Evolutionary conservation across 2,797 vertebrate genomes (phyloP), one percentile per base, ranked within the genome.

Genomic region (Limnodromus scolopaceus): DNA sequence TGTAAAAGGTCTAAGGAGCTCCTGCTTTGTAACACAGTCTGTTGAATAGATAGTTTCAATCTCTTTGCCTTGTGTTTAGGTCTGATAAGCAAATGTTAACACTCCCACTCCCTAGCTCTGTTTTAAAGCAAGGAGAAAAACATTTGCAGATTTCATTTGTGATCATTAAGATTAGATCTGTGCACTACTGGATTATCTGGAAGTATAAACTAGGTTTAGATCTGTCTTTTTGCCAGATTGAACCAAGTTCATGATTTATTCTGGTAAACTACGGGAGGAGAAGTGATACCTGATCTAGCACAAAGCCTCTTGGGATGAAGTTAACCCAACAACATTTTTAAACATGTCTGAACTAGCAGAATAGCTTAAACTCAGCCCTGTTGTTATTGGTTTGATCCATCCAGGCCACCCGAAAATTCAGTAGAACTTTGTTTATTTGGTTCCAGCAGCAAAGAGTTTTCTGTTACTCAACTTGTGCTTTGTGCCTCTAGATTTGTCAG

Each of bases 11-110:
- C 27, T 48, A 10, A 82, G 58, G 28, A 58, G 43, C 66, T 77
- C 30, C 25, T 65, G 54, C 72, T 58, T 83, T 65, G 23, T 69
- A 63, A 34, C 20, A n/a, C 41, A 48, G 65, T 53, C 54, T 71
- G 34, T 51, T 72, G 65, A 68, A 69, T 23, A 23, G 45, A 45
- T 28, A 66, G 36, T 61, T 93, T 65, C 79, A 54, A 60, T 55
- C 49, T 61, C 66, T 75, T 51, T 84, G 66, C 70, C 30, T 61
- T 46, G 38, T 61, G 17, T 41, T 83, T 83, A 61, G 41, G 30
- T 69, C 64, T 89, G 64, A 82, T 92, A 92, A 71, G 58, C 76
- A 83, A 83, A 88, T 94, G 49, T 54, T 79, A 65, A 51, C 54
- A 57, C 68, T 91, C 68, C 58, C 46, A 69, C 72, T 80, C 60